phyloP scores from a whole-genome alignment of 53 echinoderm and acorn worm genomes.

The Mesocentrotus franciscanus region DNA sequence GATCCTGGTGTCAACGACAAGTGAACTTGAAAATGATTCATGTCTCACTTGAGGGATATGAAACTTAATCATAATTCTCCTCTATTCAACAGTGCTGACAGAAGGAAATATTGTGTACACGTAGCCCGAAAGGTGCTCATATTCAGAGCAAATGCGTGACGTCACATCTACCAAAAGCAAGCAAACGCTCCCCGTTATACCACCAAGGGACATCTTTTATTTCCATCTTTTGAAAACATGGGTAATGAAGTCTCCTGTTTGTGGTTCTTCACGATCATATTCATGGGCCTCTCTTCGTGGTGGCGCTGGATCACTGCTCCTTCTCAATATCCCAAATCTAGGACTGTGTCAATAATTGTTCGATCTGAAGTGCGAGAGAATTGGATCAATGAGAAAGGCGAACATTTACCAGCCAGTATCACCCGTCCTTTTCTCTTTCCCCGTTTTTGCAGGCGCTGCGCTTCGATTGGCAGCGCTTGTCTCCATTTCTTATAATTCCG shows the following conservation, averaged over 20 bases:
- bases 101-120: constrained; percentile 32
- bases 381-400: constrained; percentile 65
- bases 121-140: background rate
- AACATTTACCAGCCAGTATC: constrained; percentile 52
- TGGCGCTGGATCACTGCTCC: constrained; percentile 27
- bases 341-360: constrained; percentile 67
- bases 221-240: constrained; percentile 49
- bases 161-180: constrained; percentile 11
- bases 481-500: constrained; percentile 41
- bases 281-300: background rate
- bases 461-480: constrained; percentile 32
- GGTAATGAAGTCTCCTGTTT: constrained; percentile 46
- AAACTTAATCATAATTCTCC: constrained; percentile 1
- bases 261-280: constrained; percentile 43
- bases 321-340: constrained; percentile 60
- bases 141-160: constrained; percentile 15
- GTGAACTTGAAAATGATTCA: background rate
- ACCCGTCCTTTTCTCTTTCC: background rate
- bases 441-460: constrained; percentile 26
- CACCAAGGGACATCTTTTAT: constrained; percentile 30
- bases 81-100: constrained; percentile 4
- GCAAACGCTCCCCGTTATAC: constrained; percentile 21
- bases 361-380: constrained; percentile 56
- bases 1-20: background rate
- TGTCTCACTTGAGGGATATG: background rate